phyloP scores from a whole-genome alignment of 2,888 invertebrate species.

The Biston betularia region DNA sequence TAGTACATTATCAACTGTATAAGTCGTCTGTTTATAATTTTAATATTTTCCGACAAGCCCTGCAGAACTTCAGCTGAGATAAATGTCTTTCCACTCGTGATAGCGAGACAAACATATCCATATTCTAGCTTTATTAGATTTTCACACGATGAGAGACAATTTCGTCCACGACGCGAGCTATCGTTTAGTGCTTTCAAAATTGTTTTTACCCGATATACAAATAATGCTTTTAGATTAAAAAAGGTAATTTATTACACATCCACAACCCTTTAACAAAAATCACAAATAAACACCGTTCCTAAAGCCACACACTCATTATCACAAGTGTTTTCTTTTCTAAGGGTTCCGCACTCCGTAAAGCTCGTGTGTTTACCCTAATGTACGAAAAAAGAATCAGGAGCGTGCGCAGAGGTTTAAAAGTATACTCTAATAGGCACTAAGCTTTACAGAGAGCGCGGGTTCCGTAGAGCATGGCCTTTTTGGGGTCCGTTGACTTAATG shows the following conservation, averaged over 20 bases:
- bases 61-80: too few relatives aligned
- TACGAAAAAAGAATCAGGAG: slow-evolving; percentile 44
- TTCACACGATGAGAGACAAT: neutral
- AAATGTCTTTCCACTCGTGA: too few relatives aligned
- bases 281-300: slow-evolving; percentile 34
- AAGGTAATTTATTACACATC: neutral
- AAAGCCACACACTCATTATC: slow-evolving; percentile 41
- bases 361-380: slow-evolving; percentile 44
- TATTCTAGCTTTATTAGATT: too few relatives aligned
- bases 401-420: slow-evolving; percentile 57
- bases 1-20: too few relatives aligned
- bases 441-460: slow-evolving; percentile 54
- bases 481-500: slow-evolving; percentile 63
- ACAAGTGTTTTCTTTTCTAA: slow-evolving; percentile 52
- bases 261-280: slow-evolving; percentile 31
- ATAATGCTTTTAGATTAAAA: neutral
- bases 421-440: slow-evolving; percentile 64
- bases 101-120: too few relatives aligned
- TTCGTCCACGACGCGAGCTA: neutral
- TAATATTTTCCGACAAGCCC: too few relatives aligned
- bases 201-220: neutral
- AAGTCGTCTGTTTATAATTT: too few relatives aligned
- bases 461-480: slow-evolving; percentile 61
- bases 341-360: slow-evolving; percentile 45
- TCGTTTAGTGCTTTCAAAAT: neutral